Evolutionary conservation across 1,140 invertebrate genomes (phyloP), one percentile per base, ranked within the genome.

Genomic region (Pseudomyrmex dendroicus): DNA sequence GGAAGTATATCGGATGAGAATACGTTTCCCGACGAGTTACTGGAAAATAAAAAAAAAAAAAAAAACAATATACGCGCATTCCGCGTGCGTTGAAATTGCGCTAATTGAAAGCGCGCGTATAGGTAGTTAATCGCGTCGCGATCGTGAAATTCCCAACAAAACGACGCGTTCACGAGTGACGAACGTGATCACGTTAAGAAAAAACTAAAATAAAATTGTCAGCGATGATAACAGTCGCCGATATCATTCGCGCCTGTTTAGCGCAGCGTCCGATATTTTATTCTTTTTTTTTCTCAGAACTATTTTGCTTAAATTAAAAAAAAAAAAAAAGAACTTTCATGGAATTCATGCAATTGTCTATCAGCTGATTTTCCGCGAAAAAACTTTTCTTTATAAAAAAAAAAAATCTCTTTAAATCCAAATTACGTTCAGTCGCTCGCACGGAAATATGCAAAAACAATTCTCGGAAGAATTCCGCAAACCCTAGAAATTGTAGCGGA

Each of bases 71-170:
- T 5, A 5, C 25, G 5, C 35, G 35, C 35, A 7, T 35, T 0
- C 5, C 35, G 35, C 35, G 5, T 13, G 59, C 5, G 2, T 35
- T 64, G 22, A 12, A 54, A 54, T 20, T 44, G 22, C 44, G 46
- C 48, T 76, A 67, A 77, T 77, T 44, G 62, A 54, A 67, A 48
- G 13, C 48, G 25, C n/a, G 52, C 25, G 25, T 25, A 22, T 22
- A 66, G 22, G 22, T 1, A 1, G 22, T 76, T n/a, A 22, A 54
- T n/a, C 62, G 12, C 44, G 50, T 25, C 25, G n/a, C 46, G 46
- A 20, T 20, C 10, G 48, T 74, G 22, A 76, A 52, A 66, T 44
- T 8, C n/a, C 17, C 22, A 56, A 44, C 46, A 54, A 25, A 25
- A 17, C 62, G 13, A 9, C 17, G 48, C 22, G 61, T 76, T 54